phyloP scores from a whole-genome alignment of 2,797 vertebrate genomes.

The Enteromius viviparus region DNA sequence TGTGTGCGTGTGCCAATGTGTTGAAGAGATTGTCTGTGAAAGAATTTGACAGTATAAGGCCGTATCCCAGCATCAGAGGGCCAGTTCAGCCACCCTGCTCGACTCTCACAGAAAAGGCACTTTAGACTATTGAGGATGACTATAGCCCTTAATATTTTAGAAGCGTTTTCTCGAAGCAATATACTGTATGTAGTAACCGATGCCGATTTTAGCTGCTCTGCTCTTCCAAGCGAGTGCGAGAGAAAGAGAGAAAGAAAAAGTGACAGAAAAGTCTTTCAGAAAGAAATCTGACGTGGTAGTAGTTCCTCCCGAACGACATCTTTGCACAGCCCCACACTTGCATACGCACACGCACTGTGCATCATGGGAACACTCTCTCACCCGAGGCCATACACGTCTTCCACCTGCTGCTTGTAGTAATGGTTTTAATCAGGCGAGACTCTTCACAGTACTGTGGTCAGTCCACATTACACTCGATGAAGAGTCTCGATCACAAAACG shows the following conservation, averaged over 20 bases:
- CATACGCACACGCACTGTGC: constrained; percentile 46
- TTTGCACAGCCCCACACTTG: constrained; percentile 38
- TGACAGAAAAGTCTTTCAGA: constrained; percentile 7
- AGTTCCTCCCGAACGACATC: constrained; percentile 5
- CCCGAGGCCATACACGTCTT: constrained; percentile 33
- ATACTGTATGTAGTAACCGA: constrained; percentile 50
- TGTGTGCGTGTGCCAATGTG: constrained; percentile 40
- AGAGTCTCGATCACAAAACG: not conserved
- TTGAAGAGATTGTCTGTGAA: constrained; percentile 39
- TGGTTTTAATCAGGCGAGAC: constrained; percentile 21
- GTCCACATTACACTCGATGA: constrained; percentile 18
- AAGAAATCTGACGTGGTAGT: constrained; percentile 27
- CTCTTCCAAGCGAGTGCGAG: constrained; percentile 28
- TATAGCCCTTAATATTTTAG: constrained; percentile 45
- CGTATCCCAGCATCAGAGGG: constrained; percentile 40
- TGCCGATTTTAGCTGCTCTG: constrained; percentile 40
- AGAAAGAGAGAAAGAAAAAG: constrained; percentile 1
- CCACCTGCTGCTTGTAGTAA: constrained; percentile 37
- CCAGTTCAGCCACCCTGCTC: constrained; percentile 29
- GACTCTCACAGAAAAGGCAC: constrained; percentile 42
- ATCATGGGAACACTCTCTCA: constrained; percentile 40
- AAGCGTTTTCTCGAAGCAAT: constrained; percentile 58
- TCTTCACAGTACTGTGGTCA: constrained; percentile 9
- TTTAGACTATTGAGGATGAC: constrained; percentile 42
- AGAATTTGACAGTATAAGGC: not conserved